phyloP scores from a whole-genome alignment of 2,888 invertebrate species.

The Phytoseiulus persimilis region DNA sequence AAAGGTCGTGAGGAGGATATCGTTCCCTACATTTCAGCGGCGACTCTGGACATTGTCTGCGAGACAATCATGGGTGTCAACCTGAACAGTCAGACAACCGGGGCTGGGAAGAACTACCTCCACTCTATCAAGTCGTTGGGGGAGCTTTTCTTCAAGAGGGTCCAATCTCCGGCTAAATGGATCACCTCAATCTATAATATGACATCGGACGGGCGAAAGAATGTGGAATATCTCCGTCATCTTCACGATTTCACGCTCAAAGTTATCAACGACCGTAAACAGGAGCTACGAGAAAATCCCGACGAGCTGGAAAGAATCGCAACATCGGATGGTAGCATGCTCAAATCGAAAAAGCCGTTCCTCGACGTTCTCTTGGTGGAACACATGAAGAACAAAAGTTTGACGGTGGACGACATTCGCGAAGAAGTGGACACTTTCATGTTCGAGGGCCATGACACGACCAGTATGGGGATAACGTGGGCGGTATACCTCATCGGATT shows the following conservation, averaged over 20 bases:
- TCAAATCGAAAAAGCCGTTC: conserved; percentile 49
- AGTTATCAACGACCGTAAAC: conserved; percentile 44
- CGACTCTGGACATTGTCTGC: conserved; percentile 46
- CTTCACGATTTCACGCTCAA: conserved; percentile 58
- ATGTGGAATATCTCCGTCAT: conserved; percentile 55
- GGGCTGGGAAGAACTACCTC: conserved; percentile 40
- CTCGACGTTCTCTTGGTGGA: conserved; percentile 52
- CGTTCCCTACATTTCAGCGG: conserved; percentile 44
- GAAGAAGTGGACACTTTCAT: conserved; percentile 53
- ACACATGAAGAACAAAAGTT: conserved; percentile 46
- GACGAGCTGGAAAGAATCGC: background rate
- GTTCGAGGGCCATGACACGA: conserved; percentile 46
- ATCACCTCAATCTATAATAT: conserved; percentile 57
- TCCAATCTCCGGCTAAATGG: conserved; percentile 56
- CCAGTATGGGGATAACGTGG: conserved; percentile 44
- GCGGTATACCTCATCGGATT: conserved; percentile 42
- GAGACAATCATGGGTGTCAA: conserved; percentile 46
- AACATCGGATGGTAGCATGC: background rate
- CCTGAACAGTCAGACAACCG: conserved; percentile 44
- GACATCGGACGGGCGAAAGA: conserved; percentile 57
- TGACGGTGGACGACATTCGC: conserved; percentile 51
- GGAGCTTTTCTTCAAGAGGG: conserved; percentile 47
- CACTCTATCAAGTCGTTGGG: conserved; percentile 49
- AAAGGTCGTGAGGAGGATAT: conserved; percentile 41
- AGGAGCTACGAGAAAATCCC: conserved; percentile 39